Percentiles rank a stretch among this genome's conserved stretches.
Conservation (phyloP, 1,140 invertebrate species). For the Drosophila sproati region DNA sequence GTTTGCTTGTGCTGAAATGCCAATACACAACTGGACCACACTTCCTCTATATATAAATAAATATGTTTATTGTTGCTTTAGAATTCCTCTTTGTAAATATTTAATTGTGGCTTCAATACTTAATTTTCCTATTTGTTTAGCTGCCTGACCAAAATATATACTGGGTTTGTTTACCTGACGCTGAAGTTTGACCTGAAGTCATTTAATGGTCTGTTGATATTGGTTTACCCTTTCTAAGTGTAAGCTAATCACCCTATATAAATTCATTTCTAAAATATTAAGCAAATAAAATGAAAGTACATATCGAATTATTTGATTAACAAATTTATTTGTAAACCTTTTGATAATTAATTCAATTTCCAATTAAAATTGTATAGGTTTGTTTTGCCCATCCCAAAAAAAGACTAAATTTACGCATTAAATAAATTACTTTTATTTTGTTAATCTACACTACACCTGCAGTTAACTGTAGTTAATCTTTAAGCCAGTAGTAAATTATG, state of each 20-base stretch:
- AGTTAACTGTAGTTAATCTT: slow-evolving; percentile 21
- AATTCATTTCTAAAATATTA: slow-evolving; percentile 4
- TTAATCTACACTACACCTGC: slow-evolving; percentile 17
- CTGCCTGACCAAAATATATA: slow-evolving; percentile 1
- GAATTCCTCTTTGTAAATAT: slow-evolving; percentile 66
- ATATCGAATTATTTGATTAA: background rate
- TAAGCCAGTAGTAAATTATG: slow-evolving; percentile 44
- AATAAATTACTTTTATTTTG: background rate
- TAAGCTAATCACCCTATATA: slow-evolving; percentile 10
- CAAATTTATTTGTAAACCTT: slow-evolving; percentile 30
- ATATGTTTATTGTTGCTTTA: slow-evolving; percentile 61
- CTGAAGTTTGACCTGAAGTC: slow-evolving; percentile 26
- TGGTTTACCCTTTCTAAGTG: slow-evolving; percentile 4
- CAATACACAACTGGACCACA: background rate
- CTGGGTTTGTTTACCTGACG: slow-evolving; percentile 8
- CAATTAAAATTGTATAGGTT: slow-evolving; percentile 19
- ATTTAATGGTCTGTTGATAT: slow-evolving; percentile 20
- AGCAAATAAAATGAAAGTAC: background rate
- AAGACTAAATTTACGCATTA: background rate
- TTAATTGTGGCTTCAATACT: slow-evolving; percentile 58
- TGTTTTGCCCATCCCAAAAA: slow-evolving; percentile 23
- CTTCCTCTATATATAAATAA: slow-evolving; percentile 1
- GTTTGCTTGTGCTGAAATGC: background rate
- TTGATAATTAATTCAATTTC: background rate
- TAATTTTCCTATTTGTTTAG: slow-evolving; percentile 30